Conservation (phyloP, 2,113 vertebrate genomes). For the Corythornis cristatus region DNA sequence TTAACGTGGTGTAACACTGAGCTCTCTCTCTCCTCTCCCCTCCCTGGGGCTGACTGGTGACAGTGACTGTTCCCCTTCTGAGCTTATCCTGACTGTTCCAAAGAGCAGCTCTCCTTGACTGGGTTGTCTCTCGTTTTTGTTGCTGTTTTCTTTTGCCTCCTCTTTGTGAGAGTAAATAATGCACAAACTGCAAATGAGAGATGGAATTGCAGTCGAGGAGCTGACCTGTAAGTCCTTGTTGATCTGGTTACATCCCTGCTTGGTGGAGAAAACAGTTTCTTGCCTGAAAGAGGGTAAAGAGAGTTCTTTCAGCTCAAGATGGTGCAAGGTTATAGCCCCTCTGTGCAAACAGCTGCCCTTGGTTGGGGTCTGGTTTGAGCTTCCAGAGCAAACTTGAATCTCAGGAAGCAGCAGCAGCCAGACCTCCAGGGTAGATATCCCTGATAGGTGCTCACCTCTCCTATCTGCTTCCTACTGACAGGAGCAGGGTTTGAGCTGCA, state of each 20-base stretch:
- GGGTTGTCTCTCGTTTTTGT: rapidly evolving
- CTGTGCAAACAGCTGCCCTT: not conserved
- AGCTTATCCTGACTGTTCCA: not conserved
- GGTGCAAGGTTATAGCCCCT: not conserved
- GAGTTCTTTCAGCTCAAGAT: not conserved
- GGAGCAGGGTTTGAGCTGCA: not conserved
- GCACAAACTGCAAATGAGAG: constrained; percentile 19
- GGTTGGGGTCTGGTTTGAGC: not conserved
- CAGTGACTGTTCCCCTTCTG: not conserved
- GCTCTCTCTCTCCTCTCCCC: not conserved
- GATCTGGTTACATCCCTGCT: constrained; percentile 3
- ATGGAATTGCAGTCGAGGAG: constrained; percentile 55
- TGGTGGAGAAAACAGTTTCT: not conserved
- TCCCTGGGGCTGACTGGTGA: not conserved
- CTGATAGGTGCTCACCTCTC: not conserved
- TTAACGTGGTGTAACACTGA: not conserved
- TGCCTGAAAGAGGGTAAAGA: not conserved
- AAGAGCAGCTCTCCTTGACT: not conserved
- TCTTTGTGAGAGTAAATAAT: constrained; percentile 56
- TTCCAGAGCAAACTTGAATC: not conserved
- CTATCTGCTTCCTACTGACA: not conserved
- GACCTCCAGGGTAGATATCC: not conserved
- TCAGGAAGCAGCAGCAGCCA: not conserved
- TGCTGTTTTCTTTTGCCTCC: not conserved
- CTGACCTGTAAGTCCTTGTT: constrained; percentile 43